Evolutionary conservation across 2,888 invertebrate genomes (phyloP).

Genomic region (Amiota communis): DNA sequence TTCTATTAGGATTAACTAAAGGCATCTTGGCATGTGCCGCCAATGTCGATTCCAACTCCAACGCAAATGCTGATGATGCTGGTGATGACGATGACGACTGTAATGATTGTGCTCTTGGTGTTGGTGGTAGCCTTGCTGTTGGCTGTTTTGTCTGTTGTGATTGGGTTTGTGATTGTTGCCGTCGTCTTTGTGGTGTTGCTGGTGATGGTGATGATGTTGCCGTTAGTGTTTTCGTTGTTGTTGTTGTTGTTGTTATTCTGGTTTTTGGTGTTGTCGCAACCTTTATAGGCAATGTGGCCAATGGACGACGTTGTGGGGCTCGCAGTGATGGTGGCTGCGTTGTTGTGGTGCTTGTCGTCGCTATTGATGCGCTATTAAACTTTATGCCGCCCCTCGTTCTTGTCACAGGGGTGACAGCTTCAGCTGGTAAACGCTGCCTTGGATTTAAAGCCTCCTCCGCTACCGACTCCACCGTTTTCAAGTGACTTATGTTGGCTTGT

Average conservation of each 20-base stretch:
- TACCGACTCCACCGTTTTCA: conserved; percentile 18
- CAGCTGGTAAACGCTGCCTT: conserved; percentile 23
- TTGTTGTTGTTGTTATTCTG: conserved; percentile 32
- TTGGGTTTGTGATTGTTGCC: conserved; percentile 59
- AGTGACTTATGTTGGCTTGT: not conserved
- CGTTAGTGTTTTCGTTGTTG: conserved; percentile 22
- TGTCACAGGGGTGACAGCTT: conserved; percentile 2
- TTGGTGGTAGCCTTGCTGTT: conserved; percentile 40
- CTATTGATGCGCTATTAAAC: conserved; percentile 57
- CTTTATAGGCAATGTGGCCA: conserved; percentile 54
- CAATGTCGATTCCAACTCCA: not conserved
- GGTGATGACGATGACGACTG: not conserved
- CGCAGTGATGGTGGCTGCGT: conserved; percentile 72
- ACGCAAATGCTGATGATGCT: conserved; percentile 8
- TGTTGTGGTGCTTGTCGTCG: conserved; percentile 56
- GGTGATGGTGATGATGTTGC: conserved; percentile 30
- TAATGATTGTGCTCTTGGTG: not conserved
- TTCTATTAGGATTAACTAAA: conserved; percentile 41
- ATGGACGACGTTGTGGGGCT: conserved; percentile 68
- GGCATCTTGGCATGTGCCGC: conserved; percentile 32
- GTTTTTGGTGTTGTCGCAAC: conserved; percentile 43
- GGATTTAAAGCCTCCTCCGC: not conserved
- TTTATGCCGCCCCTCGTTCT: conserved; percentile 41
- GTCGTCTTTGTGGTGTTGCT: conserved; percentile 36
- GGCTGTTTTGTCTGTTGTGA: conserved; percentile 38